Evolutionary conservation across 1,140 invertebrate species (phyloP).

Genomic region (Drosophila aff.): DNA sequence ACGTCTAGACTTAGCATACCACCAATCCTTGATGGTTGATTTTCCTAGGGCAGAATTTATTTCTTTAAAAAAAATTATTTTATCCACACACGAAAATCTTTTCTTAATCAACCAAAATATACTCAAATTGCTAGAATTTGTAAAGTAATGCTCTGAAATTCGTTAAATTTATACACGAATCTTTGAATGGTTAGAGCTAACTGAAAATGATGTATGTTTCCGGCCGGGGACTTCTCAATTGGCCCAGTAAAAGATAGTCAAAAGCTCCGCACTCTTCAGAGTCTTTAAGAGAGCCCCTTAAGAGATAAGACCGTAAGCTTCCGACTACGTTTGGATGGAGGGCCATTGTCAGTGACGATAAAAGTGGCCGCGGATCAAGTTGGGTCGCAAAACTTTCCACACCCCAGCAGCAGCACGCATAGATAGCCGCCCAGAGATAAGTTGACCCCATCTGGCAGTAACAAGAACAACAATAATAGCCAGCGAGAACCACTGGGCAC

Average conservation of each 20-base stretch:
- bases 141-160: too few relatives aligned
- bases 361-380: slow-evolving; percentile 46
- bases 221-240: too few relatives aligned
- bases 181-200: too few relatives aligned
- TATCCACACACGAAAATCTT: too few relatives aligned
- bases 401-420: background rate
- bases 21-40: too few relatives aligned
- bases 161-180: too few relatives aligned
- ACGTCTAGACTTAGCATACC: too few relatives aligned
- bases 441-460: slow-evolving; percentile 6
- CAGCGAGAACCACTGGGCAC: background rate
- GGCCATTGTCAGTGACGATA: slow-evolving; percentile 43
- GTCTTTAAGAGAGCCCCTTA: slow-evolving; percentile 13
- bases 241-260: slow-evolving; percentile 3
- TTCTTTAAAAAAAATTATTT: too few relatives aligned
- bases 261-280: slow-evolving; percentile 33
- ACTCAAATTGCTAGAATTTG: too few relatives aligned
- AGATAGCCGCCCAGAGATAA: slow-evolving; percentile 38
- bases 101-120: too few relatives aligned
- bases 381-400: slow-evolving; percentile 41
- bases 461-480: background rate
- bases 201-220: too few relatives aligned
- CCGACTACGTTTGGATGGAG: slow-evolving; percentile 7
- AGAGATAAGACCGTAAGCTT: slow-evolving; percentile 33
- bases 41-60: too few relatives aligned